phyloP scores from a whole-genome alignment of 2,797 vertebrate species.

The Schizopygopsis pylzovi region DNA sequence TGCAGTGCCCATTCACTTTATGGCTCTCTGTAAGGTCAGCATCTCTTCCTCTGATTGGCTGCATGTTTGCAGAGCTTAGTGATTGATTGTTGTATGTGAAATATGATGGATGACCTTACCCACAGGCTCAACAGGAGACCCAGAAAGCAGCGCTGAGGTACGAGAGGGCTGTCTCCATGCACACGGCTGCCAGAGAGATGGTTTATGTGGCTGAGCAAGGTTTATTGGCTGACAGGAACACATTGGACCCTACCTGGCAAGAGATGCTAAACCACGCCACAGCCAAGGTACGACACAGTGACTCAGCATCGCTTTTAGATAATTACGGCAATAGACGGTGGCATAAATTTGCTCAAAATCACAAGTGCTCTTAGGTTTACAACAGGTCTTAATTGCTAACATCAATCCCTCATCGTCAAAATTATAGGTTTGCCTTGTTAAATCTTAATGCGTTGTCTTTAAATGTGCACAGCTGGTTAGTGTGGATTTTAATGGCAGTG shows the following conservation, averaged over 20 bases:
- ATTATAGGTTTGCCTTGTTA: constrained; percentile 16
- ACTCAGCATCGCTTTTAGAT: constrained; percentile 21
- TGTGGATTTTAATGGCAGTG: constrained; percentile 47
- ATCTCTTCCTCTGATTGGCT: constrained; percentile 30
- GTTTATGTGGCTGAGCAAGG: constrained; percentile 93
- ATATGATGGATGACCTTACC: constrained; percentile 51
- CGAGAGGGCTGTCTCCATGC: constrained; percentile 91
- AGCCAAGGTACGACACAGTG: constrained; percentile 76
- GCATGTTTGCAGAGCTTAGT: constrained; percentile 43
- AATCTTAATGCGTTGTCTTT: not conserved
- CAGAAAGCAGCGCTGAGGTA: constrained; percentile 89
- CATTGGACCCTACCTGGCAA: constrained; percentile 93
- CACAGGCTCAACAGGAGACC: constrained; percentile 91
- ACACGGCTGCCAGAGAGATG: constrained; percentile 91
- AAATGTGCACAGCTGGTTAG: constrained; percentile 27
- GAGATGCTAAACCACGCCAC: constrained; percentile 96
- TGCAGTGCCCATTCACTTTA: constrained; percentile 15
- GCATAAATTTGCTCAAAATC: not conserved
- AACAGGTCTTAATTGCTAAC: not conserved
- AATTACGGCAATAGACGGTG: not conserved
- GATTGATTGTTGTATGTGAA: constrained; percentile 51
- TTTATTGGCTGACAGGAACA: constrained; percentile 88
- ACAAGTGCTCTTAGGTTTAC: not conserved
- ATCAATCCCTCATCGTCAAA: not conserved
- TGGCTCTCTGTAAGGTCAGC: constrained; percentile 49